Evolutionary conservation across 2,797 vertebrate genomes (phyloP).

Genomic region (Hybognathus amarus): DNA sequence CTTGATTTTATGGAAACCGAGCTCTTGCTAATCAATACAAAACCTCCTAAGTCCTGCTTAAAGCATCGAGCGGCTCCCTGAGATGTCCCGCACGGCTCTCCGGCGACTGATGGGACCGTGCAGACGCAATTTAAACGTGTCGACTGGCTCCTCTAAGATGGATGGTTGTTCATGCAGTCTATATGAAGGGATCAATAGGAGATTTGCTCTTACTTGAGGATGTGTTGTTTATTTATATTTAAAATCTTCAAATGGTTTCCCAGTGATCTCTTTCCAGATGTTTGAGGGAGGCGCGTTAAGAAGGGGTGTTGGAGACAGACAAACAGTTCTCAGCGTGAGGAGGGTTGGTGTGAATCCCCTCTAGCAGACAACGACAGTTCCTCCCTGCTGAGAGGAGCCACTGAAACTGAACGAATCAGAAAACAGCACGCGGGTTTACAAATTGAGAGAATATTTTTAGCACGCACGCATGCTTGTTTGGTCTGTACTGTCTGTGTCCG

Average conservation of each 20-base stretch:
- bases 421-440: not conserved
- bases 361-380: conserved; percentile 26
- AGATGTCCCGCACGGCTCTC: not conserved
- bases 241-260: conserved; percentile 46
- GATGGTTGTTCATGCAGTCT: conserved; percentile 40
- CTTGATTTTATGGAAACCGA: conserved; percentile 42
- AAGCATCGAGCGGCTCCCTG: conserved; percentile 32
- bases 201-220: conserved; percentile 35
- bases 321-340: conserved; percentile 25
- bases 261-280: conserved; percentile 33
- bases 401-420: conserved; percentile 6
- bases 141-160: conserved; percentile 27
- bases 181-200: conserved; percentile 25
- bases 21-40: conserved; percentile 54
- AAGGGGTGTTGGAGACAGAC: not conserved
- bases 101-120: conserved; percentile 13
- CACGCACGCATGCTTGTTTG: not conserved
- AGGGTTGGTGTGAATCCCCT: conserved; percentile 27
- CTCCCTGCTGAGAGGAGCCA: conserved; percentile 19
- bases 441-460: not conserved
- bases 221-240: conserved; percentile 57
- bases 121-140: conserved; percentile 32
- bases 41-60: conserved; percentile 49
- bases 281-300: conserved; percentile 36
- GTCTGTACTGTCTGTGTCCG: fast-evolving